Base-by-base conservation (phyloP, 2,888 invertebrate genomes). In the Clitarchus hookeri region DNA sequence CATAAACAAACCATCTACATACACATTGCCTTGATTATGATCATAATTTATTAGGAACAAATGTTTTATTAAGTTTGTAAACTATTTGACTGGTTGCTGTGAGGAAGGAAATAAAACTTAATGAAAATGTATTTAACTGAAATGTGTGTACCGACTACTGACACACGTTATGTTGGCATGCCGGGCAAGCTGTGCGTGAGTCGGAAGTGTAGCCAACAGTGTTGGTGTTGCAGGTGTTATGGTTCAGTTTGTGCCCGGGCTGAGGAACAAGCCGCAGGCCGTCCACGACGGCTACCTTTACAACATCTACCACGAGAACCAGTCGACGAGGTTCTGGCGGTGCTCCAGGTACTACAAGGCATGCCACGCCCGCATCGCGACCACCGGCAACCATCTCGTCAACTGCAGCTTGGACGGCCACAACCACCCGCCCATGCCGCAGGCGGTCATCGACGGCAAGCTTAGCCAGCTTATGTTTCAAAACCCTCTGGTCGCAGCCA, bases 301-400 rank as follows among this genome's bases (percentile, higher is more conserved):
- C 65, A 65, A 65, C 65, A 65, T 65, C 65, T 65, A 65, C 65
- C 65, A 65, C 23, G 65, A 65, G 65, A 65, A 65, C 65, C 65
- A 65, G 65, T 65, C 65, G 65, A 65, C 65, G 65, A 65, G 65
- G 65, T 65, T 65, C 65, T 65, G 65, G 65, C 65, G 65, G n/a
- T 65, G 65, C 65, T 65, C 65, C 23, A 19, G 65, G 23, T 65
- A 65, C 65, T 65, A 65, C 65, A 65, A n/a, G 65, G 12, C 0
- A 19, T 65, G 65, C 65, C 65, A 65, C n/a, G 65, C 65, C n/a
- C 65, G 65, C 65, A 65, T 65, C 23, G 65, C 65, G 2, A 65
- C 65, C 65, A 65, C 65, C 23, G 65, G 65, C 65, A 65, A n/a
- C 65, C 19, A 65, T 19, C 65, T 65, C 65, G 65, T 65, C 65